A percentile compares a stretch with the other conserved stretches of the same genome.
These are phyloP conservation scores for Troilus luridus DNA, from an alignment of 2,888 invertebrate species.

Conservation along the genomic window DNA sequence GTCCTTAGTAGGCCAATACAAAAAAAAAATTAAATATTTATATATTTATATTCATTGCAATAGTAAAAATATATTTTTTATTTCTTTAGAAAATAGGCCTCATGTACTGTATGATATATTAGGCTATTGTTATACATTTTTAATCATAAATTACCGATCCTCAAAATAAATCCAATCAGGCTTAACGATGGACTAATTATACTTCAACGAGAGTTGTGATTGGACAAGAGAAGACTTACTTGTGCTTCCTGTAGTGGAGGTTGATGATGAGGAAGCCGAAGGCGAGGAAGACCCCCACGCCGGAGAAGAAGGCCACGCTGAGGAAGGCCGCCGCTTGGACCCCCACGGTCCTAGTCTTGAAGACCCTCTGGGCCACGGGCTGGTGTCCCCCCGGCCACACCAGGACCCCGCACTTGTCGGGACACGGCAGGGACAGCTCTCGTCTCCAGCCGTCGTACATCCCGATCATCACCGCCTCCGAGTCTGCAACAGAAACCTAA, in stretches of 20 bases:
- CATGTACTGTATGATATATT: too few relatives aligned
- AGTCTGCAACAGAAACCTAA: conserved; percentile 71
- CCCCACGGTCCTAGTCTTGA: conserved; percentile 82
- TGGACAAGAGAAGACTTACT: conserved; percentile 72
- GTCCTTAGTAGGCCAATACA: too few relatives aligned
- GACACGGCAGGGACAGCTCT: conserved; percentile 78
- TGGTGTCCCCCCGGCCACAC: conserved; percentile 84
- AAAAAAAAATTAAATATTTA: too few relatives aligned
- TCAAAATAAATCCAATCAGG: too few relatives aligned
- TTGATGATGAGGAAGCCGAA: conserved; percentile 85
- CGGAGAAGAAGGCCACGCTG: conserved; percentile 80
- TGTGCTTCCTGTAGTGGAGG: conserved; percentile 84
- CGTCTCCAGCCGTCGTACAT: conserved; percentile 75
- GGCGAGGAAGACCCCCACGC: conserved; percentile 82
- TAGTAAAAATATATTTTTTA: too few relatives aligned
- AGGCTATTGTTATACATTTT: too few relatives aligned
- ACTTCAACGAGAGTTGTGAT: background rate
- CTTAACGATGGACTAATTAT: too few relatives aligned
- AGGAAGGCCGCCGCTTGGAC: conserved; percentile 84
- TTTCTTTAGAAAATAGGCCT: too few relatives aligned
- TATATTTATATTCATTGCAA: too few relatives aligned
- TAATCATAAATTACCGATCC: too few relatives aligned
- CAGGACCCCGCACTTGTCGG: conserved; percentile 76
- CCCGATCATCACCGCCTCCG: conserved; percentile 80
- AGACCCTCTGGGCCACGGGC: conserved; percentile 84